A percentile compares a stretch with the other conserved stretches of the same genome.
These are phyloP conservation scores for Neoascia interrupta DNA, from an alignment of 2,888 invertebrate genomes.

Conservation along the genomic window DNA sequence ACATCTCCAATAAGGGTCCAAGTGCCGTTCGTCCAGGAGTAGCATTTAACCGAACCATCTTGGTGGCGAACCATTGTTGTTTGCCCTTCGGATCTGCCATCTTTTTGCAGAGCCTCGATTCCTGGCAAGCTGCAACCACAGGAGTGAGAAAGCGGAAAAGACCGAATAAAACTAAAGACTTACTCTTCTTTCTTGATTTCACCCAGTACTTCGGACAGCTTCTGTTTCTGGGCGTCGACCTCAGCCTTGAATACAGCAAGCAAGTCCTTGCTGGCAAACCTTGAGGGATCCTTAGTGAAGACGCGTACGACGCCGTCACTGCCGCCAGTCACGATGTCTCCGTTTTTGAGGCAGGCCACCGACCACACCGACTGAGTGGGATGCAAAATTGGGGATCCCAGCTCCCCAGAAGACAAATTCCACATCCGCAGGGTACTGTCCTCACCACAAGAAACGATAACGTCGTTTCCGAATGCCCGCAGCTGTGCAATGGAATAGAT, in stretches of 20 bases:
- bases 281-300: constrained; percentile 86
- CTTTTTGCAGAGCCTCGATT: constrained; percentile 86
- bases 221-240: constrained; percentile 83
- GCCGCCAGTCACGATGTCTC: constrained; percentile 92
- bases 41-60: constrained; percentile 87
- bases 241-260: constrained; percentile 86
- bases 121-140: constrained; percentile 87
- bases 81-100: constrained; percentile 90
- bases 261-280: constrained; percentile 85
- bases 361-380: constrained; percentile 96
- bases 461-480: constrained; percentile 81
- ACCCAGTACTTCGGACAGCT: constrained; percentile 87
- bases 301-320: constrained; percentile 94
- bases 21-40: constrained; percentile 86
- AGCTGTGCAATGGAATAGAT: constrained; percentile 87
- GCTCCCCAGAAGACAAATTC: constrained; percentile 79
- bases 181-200: constrained; percentile 92
- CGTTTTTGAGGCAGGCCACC: constrained; percentile 89
- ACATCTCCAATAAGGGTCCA: constrained; percentile 96
- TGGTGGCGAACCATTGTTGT: constrained; percentile 89
- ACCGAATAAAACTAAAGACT: constrained; percentile 74
- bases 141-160: no score
- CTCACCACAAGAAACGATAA: constrained; percentile 92
- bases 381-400: constrained; percentile 78
- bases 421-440: constrained; percentile 92